These are phyloP conservation scores for Lepus americanus DNA, from an alignment of 2,113 vertebrate species.

Conservation along the genomic window DNA sequence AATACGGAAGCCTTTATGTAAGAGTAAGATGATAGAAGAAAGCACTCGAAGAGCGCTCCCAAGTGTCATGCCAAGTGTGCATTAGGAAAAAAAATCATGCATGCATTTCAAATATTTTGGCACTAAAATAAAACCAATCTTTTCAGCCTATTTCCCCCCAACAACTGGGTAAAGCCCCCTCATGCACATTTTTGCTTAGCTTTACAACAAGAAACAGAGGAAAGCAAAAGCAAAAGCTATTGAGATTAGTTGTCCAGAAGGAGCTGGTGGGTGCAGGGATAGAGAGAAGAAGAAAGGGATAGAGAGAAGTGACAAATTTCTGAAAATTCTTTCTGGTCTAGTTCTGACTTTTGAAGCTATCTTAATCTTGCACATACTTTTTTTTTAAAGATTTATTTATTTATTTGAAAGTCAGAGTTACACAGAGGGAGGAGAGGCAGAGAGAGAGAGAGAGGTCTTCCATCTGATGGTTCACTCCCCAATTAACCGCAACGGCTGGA, in stretches of 20 bases:
- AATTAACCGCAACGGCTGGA: no score
- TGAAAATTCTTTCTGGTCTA: neutral
- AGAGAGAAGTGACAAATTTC: neutral
- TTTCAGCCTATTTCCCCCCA: no score
- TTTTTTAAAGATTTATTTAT: no score
- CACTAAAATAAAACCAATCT: no score
- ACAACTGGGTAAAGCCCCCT: neutral
- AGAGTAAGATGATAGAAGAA: constrained; percentile 38
- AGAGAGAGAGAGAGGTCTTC: no score
- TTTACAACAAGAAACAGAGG: constrained; percentile 34
- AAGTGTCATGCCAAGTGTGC: no score
- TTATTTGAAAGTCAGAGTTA: no score
- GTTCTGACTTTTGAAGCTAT: constrained; percentile 56
- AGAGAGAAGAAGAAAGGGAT: neutral
- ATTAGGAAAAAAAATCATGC: no score
- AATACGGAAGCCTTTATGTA: neutral
- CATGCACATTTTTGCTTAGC: neutral
- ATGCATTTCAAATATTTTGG: no score
- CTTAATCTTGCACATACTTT: constrained; percentile 35
- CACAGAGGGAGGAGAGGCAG: no score
- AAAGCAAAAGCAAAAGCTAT: neutral
- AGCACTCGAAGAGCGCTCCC: neutral
- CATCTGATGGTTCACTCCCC: no score
- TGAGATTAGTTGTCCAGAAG: neutral
- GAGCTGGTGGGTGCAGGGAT: neutral